phyloP scores from a whole-genome alignment of 2,888 invertebrate species.

The Acanthosepion lycidas region DNA sequence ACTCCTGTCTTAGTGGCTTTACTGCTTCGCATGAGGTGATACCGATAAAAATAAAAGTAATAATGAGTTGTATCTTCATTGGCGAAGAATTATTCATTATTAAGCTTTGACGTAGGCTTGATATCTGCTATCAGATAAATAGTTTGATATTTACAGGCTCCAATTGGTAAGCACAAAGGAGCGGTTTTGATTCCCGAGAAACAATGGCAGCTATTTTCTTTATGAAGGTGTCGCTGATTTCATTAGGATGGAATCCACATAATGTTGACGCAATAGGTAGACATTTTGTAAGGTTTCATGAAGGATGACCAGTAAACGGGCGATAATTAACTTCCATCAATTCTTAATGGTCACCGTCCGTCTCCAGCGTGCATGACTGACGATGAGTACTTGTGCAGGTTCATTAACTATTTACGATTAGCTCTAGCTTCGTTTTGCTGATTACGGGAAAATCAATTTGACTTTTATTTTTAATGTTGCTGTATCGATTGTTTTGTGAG shows the following conservation, averaged over 20 bases:
- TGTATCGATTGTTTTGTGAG: neutral
- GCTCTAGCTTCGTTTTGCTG: neutral
- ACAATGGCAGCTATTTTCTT: neutral
- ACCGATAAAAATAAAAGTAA: too few species aligned
- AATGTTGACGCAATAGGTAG: neutral
- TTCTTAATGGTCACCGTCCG: neutral
- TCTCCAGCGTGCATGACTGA: neutral
- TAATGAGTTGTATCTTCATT: too few species aligned
- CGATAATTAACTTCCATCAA: neutral
- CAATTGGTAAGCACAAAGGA: neutral
- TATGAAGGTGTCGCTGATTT: neutral
- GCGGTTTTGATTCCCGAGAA: neutral
- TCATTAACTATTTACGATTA: neutral
- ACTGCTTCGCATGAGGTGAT: too few species aligned
- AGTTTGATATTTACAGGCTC: too few species aligned
- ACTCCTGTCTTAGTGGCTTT: too few species aligned
- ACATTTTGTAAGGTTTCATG: neutral
- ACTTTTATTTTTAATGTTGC: constrained; percentile 11
- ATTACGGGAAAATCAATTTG: neutral
- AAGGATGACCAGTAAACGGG: neutral
- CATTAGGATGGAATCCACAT: neutral
- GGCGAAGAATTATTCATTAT: too few species aligned
- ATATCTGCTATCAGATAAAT: too few species aligned
- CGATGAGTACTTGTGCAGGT: neutral
- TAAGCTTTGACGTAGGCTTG: too few species aligned